phyloP scores from a whole-genome alignment of 2,888 invertebrate genomes.

The Morinoia aosen region DNA sequence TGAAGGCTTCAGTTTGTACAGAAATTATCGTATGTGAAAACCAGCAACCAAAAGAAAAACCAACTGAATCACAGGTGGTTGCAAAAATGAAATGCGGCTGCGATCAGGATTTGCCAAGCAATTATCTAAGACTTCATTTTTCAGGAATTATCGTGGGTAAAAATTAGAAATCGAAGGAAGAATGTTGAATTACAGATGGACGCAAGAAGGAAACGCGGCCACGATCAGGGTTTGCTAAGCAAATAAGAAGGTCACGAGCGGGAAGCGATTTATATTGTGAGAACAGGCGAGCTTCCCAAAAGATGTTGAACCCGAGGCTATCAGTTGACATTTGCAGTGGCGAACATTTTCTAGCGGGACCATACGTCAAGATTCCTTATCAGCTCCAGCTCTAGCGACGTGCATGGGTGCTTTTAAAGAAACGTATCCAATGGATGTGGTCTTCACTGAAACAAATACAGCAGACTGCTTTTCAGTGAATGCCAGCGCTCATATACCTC shows the following conservation, averaged over 20 bases:
- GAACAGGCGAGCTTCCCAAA: not conserved
- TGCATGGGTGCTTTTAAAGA: not conserved
- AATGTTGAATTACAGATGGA: not conserved
- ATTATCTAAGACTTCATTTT: not conserved
- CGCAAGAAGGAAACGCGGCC: not conserved
- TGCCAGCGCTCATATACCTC: not conserved
- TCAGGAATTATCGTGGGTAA: not conserved
- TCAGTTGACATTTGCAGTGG: conserved; percentile 18
- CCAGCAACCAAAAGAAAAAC: too few species aligned
- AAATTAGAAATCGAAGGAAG: not conserved
- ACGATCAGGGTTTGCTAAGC: not conserved
- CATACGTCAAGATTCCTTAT: conserved; percentile 24
- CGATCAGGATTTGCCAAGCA: too few species aligned
- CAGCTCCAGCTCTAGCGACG: not conserved
- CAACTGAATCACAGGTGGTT: too few species aligned
- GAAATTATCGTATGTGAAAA: too few species aligned
- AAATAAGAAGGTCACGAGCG: not conserved
- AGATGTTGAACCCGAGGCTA: not conserved
- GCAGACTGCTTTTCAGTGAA: not conserved
- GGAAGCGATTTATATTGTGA: not conserved
- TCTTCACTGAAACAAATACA: not conserved
- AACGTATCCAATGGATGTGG: not conserved
- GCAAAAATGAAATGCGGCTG: too few species aligned
- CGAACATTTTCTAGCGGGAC: not conserved
- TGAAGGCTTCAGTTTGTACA: not conserved